Conservation (phyloP, 2,113 vertebrate species). For the Protobothrops mucrosquamatus region DNA sequence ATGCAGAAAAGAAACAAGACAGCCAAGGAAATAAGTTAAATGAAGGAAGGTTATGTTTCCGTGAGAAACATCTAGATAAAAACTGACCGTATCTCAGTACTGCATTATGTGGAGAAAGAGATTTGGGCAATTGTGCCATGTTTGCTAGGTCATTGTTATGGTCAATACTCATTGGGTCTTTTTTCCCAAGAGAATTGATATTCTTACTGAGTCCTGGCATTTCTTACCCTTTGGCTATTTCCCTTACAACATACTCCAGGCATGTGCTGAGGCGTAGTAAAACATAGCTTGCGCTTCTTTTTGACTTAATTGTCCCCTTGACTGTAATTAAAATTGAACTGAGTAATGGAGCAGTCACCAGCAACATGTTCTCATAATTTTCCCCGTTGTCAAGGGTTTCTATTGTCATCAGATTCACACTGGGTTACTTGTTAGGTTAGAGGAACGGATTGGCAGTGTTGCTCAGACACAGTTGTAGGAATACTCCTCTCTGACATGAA, state of each 20-base stretch:
- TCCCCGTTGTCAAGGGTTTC: constrained; percentile 46
- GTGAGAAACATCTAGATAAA: background rate
- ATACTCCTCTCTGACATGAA: constrained; percentile 12
- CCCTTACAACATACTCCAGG: constrained; percentile 30
- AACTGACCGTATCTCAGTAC: background rate
- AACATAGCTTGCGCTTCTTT: constrained; percentile 49
- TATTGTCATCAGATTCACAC: constrained; percentile 43
- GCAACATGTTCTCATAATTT: constrained; percentile 51
- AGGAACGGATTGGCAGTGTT: constrained; percentile 40
- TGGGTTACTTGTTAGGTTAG: constrained; percentile 42
- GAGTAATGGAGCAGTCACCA: constrained; percentile 59
- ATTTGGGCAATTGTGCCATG: constrained; percentile 11
- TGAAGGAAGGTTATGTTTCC: constrained; percentile 6
- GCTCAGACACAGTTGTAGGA: constrained; percentile 21
- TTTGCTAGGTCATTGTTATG: constrained; percentile 39
- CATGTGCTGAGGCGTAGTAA: constrained; percentile 49
- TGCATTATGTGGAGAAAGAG: background rate
- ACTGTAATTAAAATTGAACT: constrained; percentile 58
- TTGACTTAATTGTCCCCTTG: constrained; percentile 59
- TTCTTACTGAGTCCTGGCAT: constrained; percentile 49
- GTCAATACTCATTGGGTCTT: constrained; percentile 26
- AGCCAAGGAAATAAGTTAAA: background rate
- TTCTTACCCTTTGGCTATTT: constrained; percentile 37
- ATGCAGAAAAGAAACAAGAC: background rate
- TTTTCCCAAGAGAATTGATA: constrained; percentile 32